Conservation (phyloP, 1,140 invertebrate species). For the Ceratina australensis region DNA sequence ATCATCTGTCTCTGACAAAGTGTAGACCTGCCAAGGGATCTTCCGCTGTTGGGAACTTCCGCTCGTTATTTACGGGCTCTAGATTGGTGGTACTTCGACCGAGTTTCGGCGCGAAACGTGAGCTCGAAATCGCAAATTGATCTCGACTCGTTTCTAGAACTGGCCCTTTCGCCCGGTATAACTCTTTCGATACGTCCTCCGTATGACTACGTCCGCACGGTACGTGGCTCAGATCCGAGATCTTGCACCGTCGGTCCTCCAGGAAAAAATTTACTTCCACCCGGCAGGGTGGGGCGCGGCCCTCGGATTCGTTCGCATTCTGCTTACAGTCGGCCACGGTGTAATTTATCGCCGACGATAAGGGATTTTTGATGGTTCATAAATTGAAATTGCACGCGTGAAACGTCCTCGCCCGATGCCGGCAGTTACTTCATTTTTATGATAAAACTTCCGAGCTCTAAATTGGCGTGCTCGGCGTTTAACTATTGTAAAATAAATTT, state of each 20-base stretch:
- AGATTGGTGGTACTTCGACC: constrained; percentile 65
- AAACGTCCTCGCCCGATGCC: no score
- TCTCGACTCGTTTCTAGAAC: constrained; percentile 53
- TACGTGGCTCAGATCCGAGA: not conserved
- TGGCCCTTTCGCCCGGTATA: constrained; percentile 33
- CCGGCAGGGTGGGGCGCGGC: no score
- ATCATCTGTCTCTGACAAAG: constrained; percentile 67
- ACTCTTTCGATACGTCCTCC: not conserved
- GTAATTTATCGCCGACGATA: not conserved
- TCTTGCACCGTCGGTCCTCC: not conserved
- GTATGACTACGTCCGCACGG: not conserved
- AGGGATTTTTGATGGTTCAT: not conserved
- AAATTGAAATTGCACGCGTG: no score
- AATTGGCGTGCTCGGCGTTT: no score
- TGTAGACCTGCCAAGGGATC: constrained; percentile 60
- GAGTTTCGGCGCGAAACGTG: constrained; percentile 62
- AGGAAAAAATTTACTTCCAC: not conserved
- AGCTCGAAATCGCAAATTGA: constrained; percentile 66
- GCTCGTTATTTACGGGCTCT: constrained; percentile 67
- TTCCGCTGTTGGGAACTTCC: constrained; percentile 66
- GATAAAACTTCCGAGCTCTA: no score
- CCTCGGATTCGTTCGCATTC: not conserved
- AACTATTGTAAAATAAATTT: not conserved
- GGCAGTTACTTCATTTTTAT: no score
- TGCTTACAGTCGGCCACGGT: not conserved